A percentile compares a stretch with the other conserved stretches of the same genome.
Conservation (phyloP, 2,113 vertebrate species). For the Microtus ochrogaster region DNA sequence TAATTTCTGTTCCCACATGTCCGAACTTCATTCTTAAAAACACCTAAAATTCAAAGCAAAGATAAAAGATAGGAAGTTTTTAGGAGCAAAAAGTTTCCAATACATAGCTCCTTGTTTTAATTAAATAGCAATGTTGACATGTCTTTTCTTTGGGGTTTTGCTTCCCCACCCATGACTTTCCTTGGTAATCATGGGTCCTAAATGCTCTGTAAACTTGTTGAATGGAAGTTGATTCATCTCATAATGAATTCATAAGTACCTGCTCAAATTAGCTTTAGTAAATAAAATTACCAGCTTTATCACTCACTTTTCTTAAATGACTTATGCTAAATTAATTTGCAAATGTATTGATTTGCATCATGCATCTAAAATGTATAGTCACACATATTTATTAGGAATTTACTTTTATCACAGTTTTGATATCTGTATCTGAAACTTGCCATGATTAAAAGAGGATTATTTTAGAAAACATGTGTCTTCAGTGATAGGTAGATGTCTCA, state of each 20-base stretch:
- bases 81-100: not conserved
- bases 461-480: not conserved
- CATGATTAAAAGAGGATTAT: slow-evolving; percentile 41
- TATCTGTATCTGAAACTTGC: slow-evolving; percentile 2
- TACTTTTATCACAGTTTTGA: slow-evolving; percentile 52
- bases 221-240: slow-evolving; percentile 61
- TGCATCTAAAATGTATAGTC: slow-evolving; percentile 52
- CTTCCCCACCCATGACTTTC: slow-evolving; percentile 6
- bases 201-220: slow-evolving; percentile 59
- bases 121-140: slow-evolving; percentile 36
- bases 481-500: not conserved
- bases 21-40: slow-evolving; percentile 25
- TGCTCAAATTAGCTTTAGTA: slow-evolving; percentile 76
- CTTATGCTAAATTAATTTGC: slow-evolving; percentile 69
- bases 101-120: slow-evolving; percentile 42
- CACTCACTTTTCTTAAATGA: slow-evolving; percentile 73
- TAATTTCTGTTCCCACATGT: slow-evolving; percentile 36
- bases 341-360: slow-evolving; percentile 62
- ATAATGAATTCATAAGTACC: slow-evolving; percentile 76
- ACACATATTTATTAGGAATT: slow-evolving; percentile 42
- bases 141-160: not conserved
- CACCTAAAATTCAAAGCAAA: not conserved
- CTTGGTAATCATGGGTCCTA: slow-evolving; percentile 58
- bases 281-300: slow-evolving; percentile 78
- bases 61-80: not conserved